Conservation (phyloP, 2,113 vertebrate species). For the Phalacrocorax aristotelis region DNA sequence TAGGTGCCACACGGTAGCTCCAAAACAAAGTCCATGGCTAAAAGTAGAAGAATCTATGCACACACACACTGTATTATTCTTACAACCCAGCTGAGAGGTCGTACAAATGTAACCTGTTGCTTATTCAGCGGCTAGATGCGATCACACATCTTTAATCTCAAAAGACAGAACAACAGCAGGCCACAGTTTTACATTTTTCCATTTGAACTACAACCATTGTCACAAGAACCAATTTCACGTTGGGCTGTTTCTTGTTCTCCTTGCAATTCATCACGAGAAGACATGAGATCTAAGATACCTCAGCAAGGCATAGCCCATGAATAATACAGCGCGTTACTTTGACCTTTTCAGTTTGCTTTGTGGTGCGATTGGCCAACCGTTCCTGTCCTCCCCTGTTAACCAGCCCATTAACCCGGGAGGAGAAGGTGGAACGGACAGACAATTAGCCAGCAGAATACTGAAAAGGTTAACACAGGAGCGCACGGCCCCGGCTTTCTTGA, state of each 20-base stretch:
- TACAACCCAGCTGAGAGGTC: background rate
- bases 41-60: background rate
- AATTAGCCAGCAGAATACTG: constrained; percentile 67
- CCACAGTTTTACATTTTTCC: constrained; percentile 49
- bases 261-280: constrained; percentile 70
- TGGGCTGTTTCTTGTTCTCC: constrained; percentile 55
- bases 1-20: background rate
- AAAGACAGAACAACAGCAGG: constrained; percentile 33
- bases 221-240: constrained; percentile 61
- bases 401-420: constrained; percentile 70
- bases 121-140: background rate
- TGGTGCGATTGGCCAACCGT: constrained; percentile 28
- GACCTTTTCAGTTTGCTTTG: constrained; percentile 66
- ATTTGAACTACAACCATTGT: constrained; percentile 63
- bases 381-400: constrained; percentile 49
- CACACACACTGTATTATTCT: rapidly evolving
- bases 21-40: background rate
- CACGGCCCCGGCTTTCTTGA: constrained; percentile 22
- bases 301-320: background rate
- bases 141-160: constrained; percentile 37
- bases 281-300: constrained; percentile 38
- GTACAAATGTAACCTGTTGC: background rate
- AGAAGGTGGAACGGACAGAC: constrained; percentile 47
- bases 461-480: constrained; percentile 62
- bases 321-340: constrained; percentile 49